phyloP scores from a whole-genome alignment of 2,797 vertebrate species.

The Cetoscarus ocellatus region DNA sequence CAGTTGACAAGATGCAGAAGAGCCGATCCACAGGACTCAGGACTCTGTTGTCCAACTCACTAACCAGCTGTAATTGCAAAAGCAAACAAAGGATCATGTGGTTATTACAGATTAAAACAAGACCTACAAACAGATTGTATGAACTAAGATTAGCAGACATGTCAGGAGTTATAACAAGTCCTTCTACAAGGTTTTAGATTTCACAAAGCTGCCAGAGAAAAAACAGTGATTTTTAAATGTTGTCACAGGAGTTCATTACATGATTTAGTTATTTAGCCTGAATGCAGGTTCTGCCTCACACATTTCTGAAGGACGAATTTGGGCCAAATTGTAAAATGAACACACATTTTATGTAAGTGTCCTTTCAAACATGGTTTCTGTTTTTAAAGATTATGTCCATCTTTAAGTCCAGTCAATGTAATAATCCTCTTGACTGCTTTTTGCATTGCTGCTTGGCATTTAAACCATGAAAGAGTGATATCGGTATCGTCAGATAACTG shows the following conservation, averaged over 20 bases:
- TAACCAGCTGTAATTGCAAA: constrained; percentile 3
- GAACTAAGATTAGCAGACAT: not conserved
- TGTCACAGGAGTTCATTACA: not conserved
- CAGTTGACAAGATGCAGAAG: constrained; percentile 51
- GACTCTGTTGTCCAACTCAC: constrained; percentile 3
- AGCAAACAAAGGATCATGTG: not conserved
- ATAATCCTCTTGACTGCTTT: no score
- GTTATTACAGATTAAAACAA: not conserved
- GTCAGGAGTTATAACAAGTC: not conserved
- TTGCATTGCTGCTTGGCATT: no score
- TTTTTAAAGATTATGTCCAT: no score
- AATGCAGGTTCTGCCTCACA: no score
- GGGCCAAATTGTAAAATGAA: no score
- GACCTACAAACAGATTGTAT: not conserved
- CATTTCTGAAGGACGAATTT: no score
- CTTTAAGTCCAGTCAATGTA: no score
- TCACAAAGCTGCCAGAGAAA: not conserved
- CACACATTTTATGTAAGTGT: no score
- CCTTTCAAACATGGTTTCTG: no score
- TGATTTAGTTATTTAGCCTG: not conserved
- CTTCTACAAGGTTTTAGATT: not conserved
- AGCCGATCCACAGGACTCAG: constrained; percentile 16
- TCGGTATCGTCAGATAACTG: no score
- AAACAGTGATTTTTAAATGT: not conserved
- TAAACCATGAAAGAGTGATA: no score